phyloP scores from a whole-genome alignment of 2,113 vertebrate genomes.

The Hypomesus transpacificus region DNA sequence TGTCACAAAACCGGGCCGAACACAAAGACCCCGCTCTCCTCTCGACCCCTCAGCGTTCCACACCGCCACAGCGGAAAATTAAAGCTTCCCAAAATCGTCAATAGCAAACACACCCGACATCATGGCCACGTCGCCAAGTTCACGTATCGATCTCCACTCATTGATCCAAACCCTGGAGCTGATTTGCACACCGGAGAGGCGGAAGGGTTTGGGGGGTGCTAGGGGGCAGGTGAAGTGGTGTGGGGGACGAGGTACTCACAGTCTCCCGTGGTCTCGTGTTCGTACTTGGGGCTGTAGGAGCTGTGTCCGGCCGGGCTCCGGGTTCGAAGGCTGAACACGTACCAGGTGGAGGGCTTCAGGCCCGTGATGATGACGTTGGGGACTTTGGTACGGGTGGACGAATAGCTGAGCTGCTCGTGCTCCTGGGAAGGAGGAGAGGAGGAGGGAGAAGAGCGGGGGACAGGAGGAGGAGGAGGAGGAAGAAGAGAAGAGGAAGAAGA shows the following conservation, averaged over 20 bases:
- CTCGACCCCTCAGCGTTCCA: constrained; percentile 46
- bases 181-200: too few species aligned
- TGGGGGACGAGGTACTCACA: constrained; percentile 52
- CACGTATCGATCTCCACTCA: not conserved
- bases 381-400: constrained; percentile 89
- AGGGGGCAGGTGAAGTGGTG: too few species aligned
- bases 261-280: constrained; percentile 89
- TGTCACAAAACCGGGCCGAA: constrained; percentile 58
- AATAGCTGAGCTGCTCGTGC: constrained; percentile 91
- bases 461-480: too few species aligned
- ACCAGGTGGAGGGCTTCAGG: constrained; percentile 89
- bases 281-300: constrained; percentile 89
- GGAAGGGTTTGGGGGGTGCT: too few species aligned
- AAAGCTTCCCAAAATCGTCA: constrained; percentile 19
- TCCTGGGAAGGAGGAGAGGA: constrained; percentile 76
- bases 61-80: constrained; percentile 15
- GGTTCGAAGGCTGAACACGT: constrained; percentile 88
- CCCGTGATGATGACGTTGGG: constrained; percentile 93
- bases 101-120: constrained; percentile 29
- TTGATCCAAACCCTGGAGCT: not conserved
- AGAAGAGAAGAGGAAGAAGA: too few species aligned
- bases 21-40: constrained; percentile 60
- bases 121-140: constrained; percentile 2
- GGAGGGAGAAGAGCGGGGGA: not conserved
- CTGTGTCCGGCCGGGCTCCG: constrained; percentile 87